These are phyloP conservation scores for Chouioia cunea DNA, from an alignment of 2,888 invertebrate genomes.

Conservation along the genomic window DNA sequence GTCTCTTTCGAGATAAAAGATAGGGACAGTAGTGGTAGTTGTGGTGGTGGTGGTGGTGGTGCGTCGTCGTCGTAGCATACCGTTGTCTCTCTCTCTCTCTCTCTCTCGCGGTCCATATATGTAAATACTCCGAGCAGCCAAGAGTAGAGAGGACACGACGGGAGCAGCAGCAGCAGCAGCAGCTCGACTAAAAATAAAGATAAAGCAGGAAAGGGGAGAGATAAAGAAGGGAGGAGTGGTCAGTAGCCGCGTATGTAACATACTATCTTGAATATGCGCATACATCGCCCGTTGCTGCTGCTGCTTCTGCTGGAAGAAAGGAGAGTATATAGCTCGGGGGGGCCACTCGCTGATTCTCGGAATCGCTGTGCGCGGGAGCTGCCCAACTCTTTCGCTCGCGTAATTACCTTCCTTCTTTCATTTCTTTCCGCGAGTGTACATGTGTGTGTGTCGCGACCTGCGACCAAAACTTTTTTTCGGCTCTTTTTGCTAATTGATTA, in stretches of 20 bases:
- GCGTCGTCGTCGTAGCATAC: background rate
- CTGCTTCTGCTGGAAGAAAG: slow-evolving; percentile 24
- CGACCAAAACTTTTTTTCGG: no score
- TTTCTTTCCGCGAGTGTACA: slow-evolving; percentile 44
- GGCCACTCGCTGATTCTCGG: slow-evolving; percentile 63
- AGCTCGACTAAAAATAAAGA: slow-evolving; percentile 44
- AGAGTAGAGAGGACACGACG: background rate
- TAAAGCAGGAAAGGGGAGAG: slow-evolving; percentile 37
- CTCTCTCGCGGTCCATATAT: slow-evolving; percentile 64
- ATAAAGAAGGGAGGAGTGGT: slow-evolving; percentile 52
- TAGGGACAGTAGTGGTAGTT: slow-evolving; percentile 57
- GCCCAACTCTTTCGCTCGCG: slow-evolving; percentile 59
- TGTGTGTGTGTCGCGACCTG: no score
- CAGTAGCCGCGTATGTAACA: slow-evolving; percentile 67
- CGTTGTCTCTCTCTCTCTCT: background rate
- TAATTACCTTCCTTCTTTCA: slow-evolving; percentile 65
- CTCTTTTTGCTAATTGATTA: no score
- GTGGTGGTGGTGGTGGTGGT: no score
- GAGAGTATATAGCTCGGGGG: slow-evolving; percentile 33
- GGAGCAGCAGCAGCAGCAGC: slow-evolving; percentile 27
- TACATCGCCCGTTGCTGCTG: slow-evolving; percentile 57
- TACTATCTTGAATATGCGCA: slow-evolving; percentile 69
- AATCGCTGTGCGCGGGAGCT: slow-evolving; percentile 66
- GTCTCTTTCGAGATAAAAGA: slow-evolving; percentile 64
- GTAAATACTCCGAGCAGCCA: slow-evolving; percentile 66